phyloP scores from a whole-genome alignment of 2,888 invertebrate genomes.

The Synergus japonicus region DNA sequence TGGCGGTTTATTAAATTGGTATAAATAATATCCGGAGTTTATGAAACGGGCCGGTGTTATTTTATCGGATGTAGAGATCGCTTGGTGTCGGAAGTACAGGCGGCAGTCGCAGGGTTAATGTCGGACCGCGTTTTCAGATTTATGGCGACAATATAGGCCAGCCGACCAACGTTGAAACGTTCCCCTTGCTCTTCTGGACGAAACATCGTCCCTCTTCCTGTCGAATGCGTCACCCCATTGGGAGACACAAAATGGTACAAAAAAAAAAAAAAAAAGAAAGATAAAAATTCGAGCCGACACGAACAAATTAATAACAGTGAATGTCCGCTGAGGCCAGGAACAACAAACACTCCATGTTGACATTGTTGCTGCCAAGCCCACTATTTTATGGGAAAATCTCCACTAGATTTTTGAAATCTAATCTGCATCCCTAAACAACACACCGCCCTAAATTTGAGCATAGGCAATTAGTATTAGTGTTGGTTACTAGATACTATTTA shows the following conservation, averaged over 20 bases:
- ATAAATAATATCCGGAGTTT: constrained; percentile 59
- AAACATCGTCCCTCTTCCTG: constrained; percentile 49
- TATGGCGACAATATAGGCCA: constrained; percentile 72
- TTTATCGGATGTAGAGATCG: constrained; percentile 66
- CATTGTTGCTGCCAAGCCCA: not conserved
- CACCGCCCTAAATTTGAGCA: no score
- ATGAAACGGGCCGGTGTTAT: constrained; percentile 53
- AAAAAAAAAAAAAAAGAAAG: constrained; percentile 21
- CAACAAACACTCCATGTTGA: not conserved
- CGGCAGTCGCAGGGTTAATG: constrained; percentile 65
- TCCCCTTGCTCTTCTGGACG: constrained; percentile 47
- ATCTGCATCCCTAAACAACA: not conserved
- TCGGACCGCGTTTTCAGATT: constrained; percentile 68
- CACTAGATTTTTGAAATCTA: not conserved
- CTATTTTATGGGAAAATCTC: not conserved
- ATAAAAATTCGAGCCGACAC: not conserved
- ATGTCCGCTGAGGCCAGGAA: not conserved
- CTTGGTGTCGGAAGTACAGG: constrained; percentile 65
- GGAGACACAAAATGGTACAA: constrained; percentile 21
- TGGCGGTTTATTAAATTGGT: constrained; percentile 58
- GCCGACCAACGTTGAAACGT: constrained; percentile 61
- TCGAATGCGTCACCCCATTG: constrained; percentile 32
- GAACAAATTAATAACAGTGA: not conserved
- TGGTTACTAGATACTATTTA: no score
- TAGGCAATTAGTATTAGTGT: no score